Base-by-base conservation (phyloP, 2,888 invertebrate species). In the Cistogaster globosa region DNA sequence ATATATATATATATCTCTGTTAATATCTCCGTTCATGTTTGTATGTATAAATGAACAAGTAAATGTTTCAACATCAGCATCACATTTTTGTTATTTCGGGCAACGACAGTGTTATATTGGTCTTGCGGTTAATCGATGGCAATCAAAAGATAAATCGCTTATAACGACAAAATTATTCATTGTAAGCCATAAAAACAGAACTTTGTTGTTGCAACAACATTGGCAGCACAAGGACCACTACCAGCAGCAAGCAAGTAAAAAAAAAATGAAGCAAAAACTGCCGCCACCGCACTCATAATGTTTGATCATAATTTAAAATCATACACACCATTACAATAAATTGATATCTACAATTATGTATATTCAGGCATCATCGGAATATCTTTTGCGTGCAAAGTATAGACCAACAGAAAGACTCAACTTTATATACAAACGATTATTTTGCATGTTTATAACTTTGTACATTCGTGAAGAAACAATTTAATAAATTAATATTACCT, bases 401-500 rank as follows among this genome's bases (percentile, higher is more conserved):
- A 42, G 38, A 38, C 38, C 7, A 9, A 11, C 38, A 38, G 18
- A 53, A 11, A 8, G 11, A 16, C 14, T 45, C 2, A 26, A 26
- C 26, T 26, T 26, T 26, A 26, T 26, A 26, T 26, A 26, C 26
- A 26, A 26, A 38, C 38, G 38, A 16, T 42, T 42, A 11, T 42
- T 42, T 14, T n/a, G 2, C 45, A 53, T 53, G 18, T 18, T 7
- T 18, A 5, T 48, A n/a, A n/a, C 6, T 53, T n/a, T 20, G 18
- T 53, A 53, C 20, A 53, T 53, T 6, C 6, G 38, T 48, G 20
- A 32, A 20, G 20, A 60, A 48, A 20, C 16, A 51, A 68, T 68
- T 60, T 12, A 53, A 45, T 45, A 62, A 42, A 12, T 58, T 72
- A n/a, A 42, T 87, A 86, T 86, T 91, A 95, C 95, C 96, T 94